Evolutionary conservation across 2,888 invertebrate species (phyloP).

Genomic region (Leptogaster cylindrica): DNA sequence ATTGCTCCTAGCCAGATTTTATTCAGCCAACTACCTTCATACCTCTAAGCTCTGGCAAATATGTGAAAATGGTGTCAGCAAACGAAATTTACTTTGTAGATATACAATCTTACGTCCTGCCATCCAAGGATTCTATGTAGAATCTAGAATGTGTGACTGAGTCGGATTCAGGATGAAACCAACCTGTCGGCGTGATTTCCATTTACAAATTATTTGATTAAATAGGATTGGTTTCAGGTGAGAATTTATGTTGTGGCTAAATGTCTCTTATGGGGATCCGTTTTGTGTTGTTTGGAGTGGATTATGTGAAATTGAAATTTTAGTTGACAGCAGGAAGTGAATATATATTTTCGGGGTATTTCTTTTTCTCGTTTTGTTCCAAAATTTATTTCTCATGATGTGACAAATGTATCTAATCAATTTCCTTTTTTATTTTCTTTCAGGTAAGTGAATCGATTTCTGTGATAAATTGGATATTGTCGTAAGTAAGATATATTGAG

Average conservation of each 20-base stretch:
- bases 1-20: too few relatives aligned
- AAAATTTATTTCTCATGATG: too few relatives aligned
- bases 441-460: not conserved
- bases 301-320: conserved; percentile 9
- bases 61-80: too few relatives aligned
- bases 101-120: too few relatives aligned
- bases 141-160: not conserved
- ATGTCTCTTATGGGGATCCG: conserved; percentile 20
- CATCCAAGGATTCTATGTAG: conserved; percentile 3
- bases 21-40: too few relatives aligned
- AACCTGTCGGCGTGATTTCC: conserved; percentile 44
- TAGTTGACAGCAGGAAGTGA: too few relatives aligned
- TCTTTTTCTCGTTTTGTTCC: too few relatives aligned
- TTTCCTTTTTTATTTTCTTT: conserved; percentile 1
- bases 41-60: too few relatives aligned
- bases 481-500: too few relatives aligned
- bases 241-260: conserved; percentile 41
- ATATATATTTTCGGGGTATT: too few relatives aligned
- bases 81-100: not conserved
- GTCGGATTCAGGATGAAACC: conserved; percentile 37
- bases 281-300: conserved; percentile 6
- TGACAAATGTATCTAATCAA: not conserved
- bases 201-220: conserved; percentile 45
- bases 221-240: conserved; percentile 41
- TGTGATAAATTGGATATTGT: too few relatives aligned